Evolutionary conservation across 2,797 vertebrate genomes (phyloP).

Genomic region (Platyrinchus mystaceus): DNA sequence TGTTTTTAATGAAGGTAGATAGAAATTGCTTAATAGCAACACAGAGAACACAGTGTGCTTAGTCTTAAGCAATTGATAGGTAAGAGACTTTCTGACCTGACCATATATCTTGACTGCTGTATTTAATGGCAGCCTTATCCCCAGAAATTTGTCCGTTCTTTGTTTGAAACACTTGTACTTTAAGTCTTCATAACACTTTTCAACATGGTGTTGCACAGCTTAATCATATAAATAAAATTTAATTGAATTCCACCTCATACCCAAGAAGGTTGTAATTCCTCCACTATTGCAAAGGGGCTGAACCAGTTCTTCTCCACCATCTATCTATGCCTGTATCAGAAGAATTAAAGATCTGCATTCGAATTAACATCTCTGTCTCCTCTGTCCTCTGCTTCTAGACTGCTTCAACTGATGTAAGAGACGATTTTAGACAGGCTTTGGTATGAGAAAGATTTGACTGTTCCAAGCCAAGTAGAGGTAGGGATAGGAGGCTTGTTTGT

Average conservation of each 20-base stretch:
- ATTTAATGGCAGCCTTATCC: neutral
- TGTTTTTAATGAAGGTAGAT: neutral
- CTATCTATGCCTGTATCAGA: rapidly evolving
- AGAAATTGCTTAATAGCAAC: neutral
- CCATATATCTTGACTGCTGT: neutral
- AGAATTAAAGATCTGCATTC: neutral
- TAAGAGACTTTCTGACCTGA: neutral
- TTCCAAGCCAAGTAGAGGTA: neutral
- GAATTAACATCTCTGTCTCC: neutral
- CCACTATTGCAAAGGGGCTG: neutral
- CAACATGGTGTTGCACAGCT: neutral
- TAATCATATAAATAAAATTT: neutral
- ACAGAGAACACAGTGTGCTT: neutral
- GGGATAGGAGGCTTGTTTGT: neutral
- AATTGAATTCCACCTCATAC: neutral
- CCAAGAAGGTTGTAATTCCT: neutral
- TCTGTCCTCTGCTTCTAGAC: neutral
- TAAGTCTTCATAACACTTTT: neutral
- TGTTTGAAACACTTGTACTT: neutral
- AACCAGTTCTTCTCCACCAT: neutral
- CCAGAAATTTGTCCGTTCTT: neutral
- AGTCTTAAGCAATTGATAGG: neutral
- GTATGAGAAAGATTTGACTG: neutral
- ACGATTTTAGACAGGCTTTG: neutral
- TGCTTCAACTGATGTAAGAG: neutral